phyloP scores from a whole-genome alignment of 2,797 vertebrate genomes.

The Coccyzus lansbergi region DNA sequence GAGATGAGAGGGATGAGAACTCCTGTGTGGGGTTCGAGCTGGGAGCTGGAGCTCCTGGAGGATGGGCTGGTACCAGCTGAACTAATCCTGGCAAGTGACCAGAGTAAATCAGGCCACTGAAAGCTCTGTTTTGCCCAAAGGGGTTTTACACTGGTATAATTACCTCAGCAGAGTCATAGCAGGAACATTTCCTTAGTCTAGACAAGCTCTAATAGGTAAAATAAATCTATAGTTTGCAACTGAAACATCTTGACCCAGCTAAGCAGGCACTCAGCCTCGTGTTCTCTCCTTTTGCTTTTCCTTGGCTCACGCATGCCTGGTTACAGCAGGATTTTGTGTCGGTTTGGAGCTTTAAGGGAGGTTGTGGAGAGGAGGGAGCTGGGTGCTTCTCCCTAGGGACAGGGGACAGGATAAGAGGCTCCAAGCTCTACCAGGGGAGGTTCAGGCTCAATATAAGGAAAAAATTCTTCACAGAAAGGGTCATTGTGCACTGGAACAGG shows the following conservation, averaged over 20 bases:
- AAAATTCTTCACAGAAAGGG: too few relatives aligned
- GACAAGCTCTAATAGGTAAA: slow-evolving; percentile 64
- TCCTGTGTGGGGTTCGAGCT: neutral
- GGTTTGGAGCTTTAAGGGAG: too few relatives aligned
- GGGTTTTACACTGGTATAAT: slow-evolving; percentile 60
- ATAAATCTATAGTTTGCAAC: slow-evolving; percentile 53
- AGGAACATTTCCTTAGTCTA: slow-evolving; percentile 68
- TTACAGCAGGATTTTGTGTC: neutral
- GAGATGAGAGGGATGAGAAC: neutral
- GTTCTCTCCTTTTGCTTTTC: neutral
- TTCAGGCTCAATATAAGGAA: too few relatives aligned
- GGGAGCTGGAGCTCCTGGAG: slow-evolving; percentile 44
- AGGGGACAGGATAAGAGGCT: too few relatives aligned
- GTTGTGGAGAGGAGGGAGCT: too few relatives aligned
- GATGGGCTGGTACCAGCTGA: slow-evolving; percentile 58
- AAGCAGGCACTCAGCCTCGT: neutral
- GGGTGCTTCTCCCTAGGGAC: too few relatives aligned
- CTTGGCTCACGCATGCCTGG: fast-evolving
- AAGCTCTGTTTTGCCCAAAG: slow-evolving; percentile 69
- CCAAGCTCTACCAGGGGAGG: too few relatives aligned
- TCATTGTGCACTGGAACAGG: too few relatives aligned
- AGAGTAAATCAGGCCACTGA: slow-evolving; percentile 66
- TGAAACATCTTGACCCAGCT: neutral
- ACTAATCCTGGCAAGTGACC: slow-evolving; percentile 66
- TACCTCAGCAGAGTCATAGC: slow-evolving; percentile 50